phyloP scores from a whole-genome alignment of 2,888 invertebrate species.

The Acrobasis suavella region DNA sequence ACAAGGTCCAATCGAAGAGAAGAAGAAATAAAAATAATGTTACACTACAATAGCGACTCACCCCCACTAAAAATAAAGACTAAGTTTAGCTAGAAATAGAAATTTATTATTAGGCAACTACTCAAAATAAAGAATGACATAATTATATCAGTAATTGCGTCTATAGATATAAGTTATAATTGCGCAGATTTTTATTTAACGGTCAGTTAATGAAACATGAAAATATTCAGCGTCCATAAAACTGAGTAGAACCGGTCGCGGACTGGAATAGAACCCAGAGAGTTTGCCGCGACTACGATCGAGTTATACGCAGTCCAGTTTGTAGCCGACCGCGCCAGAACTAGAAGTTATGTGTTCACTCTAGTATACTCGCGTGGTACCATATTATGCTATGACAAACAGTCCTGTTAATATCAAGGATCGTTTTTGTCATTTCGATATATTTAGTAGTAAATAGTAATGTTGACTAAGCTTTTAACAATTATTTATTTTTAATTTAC shows the following conservation, averaged over 20 bases:
- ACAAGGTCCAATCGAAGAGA: too few species aligned
- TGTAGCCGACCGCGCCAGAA: conserved; percentile 14
- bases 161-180: not conserved
- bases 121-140: too few species aligned
- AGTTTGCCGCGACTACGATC: conserved; percentile 26
- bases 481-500: not conserved
- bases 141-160: too few species aligned
- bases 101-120: too few species aligned
- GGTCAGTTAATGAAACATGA: conserved; percentile 39
- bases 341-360: conserved; percentile 16
- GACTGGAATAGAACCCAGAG: conserved; percentile 36
- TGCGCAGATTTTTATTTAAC: conserved; percentile 23
- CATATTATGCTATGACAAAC: not conserved
- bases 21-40: too few species aligned
- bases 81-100: too few species aligned
- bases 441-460: not conserved
- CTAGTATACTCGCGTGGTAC: not conserved
- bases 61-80: too few species aligned
- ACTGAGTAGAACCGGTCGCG: conserved; percentile 44
- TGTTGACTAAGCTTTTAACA: not conserved
- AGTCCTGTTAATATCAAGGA: not conserved
- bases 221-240: conserved; percentile 40
- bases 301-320: conserved; percentile 26
- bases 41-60: too few species aligned
- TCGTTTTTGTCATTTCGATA: not conserved